These are phyloP conservation scores for Drosophila nebulosa DNA, from an alignment of 1,140 invertebrate genomes.

Conservation along the genomic window DNA sequence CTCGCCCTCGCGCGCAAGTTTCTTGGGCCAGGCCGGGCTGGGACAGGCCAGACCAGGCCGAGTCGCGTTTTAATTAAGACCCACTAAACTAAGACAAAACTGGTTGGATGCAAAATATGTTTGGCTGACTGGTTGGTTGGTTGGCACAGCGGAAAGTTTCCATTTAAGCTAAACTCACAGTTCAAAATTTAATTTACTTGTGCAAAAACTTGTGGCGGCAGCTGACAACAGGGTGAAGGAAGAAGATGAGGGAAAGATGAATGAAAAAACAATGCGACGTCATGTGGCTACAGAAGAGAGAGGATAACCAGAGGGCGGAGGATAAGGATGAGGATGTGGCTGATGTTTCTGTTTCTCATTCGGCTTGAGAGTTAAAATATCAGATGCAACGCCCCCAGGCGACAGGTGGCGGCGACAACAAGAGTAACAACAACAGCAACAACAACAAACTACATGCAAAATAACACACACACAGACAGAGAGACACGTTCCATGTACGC, in stretches of 20 bases:
- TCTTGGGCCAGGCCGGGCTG: conserved; percentile 24
- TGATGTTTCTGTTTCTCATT: conserved; percentile 19
- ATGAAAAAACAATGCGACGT: conserved; percentile 12
- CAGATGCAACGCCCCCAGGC: conserved; percentile 57
- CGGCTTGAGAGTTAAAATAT: conserved; percentile 47
- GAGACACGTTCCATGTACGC: conserved; percentile 19
- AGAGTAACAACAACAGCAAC: conserved; percentile 16
- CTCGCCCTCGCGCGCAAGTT: conserved; percentile 51
- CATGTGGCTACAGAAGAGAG: conserved; percentile 50
- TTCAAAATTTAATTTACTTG: conserved; percentile 72
- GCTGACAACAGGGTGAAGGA: conserved; percentile 38
- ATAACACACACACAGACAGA: conserved; percentile 26
- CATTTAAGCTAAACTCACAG: conserved; percentile 73
- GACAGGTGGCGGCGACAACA: conserved; percentile 57
- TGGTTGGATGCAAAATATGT: neutral
- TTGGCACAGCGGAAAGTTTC: conserved; percentile 57
- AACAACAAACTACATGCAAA: conserved; percentile 11
- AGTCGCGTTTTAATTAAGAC: conserved; percentile 73
- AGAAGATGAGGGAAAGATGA: neutral
- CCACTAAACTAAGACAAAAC: conserved; percentile 60
- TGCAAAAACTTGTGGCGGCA: conserved; percentile 64
- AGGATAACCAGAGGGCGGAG: conserved; percentile 8
- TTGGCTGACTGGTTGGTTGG: neutral
- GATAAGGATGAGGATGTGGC: conserved; percentile 14
- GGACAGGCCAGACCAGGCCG: conserved; percentile 28